phyloP scores from a whole-genome alignment of 2,888 invertebrate genomes.

The Dione juno region DNA sequence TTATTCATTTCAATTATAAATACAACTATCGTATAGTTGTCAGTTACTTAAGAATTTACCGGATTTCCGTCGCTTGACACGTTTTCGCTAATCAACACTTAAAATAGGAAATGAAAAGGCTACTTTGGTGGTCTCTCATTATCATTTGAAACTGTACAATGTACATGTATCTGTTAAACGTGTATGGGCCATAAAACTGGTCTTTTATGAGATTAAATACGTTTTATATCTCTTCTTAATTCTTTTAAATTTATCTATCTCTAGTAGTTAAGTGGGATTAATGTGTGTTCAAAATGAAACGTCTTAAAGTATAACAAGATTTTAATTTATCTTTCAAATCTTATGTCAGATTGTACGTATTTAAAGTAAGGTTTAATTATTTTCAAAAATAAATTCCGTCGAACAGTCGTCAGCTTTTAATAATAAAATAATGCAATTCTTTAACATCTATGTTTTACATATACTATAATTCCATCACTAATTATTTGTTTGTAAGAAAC shows the following conservation, averaged over 20 bases:
- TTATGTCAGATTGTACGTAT: no score
- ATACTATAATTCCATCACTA: no score
- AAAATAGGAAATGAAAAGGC: conserved; percentile 47
- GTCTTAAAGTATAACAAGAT: neutral
- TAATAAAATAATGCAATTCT: no score
- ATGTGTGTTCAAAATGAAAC: neutral
- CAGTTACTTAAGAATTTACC: conserved; percentile 27
- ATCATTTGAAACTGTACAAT: conserved; percentile 59
- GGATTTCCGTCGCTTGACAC: conserved; percentile 42
- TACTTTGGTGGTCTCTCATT: conserved; percentile 77
- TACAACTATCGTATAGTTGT: neutral
- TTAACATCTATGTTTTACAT: no score
- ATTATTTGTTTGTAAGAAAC: no score
- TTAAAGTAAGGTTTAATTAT: no score
- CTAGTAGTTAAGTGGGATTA: neutral
- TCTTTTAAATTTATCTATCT: conserved; percentile 41
- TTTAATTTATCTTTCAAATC: neutral
- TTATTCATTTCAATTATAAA: neutral
- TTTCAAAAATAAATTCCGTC: no score
- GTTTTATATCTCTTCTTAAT: conserved; percentile 22
- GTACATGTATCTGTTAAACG: conserved; percentile 45
- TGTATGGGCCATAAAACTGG: conserved; percentile 58
- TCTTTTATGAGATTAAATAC: conserved; percentile 59
- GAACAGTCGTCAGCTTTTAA: no score
- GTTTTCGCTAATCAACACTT: conserved; percentile 37